Conservation (phyloP, 53 echinoderm and acorn worm genomes). For the Astropecten irregularis region DNA sequence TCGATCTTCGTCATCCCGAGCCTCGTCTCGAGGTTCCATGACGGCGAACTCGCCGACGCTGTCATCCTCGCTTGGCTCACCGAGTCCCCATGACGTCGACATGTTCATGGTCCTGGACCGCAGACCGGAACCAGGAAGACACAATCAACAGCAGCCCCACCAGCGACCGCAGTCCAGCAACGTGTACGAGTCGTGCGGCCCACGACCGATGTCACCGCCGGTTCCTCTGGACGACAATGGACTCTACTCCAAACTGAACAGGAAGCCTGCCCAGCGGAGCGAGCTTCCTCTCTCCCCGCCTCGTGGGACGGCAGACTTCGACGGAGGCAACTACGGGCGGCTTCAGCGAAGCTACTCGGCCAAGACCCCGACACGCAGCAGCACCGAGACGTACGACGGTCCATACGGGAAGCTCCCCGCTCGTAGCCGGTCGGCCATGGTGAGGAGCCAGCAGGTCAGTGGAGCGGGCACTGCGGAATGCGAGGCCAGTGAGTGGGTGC, state of each 20-base stretch:
- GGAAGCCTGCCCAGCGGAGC: slow-evolving; percentile 11
- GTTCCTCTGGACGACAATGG: slow-evolving; percentile 4
- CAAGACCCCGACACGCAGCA: not conserved
- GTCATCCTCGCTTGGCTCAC: not conserved
- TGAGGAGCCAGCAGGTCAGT: slow-evolving; percentile 1
- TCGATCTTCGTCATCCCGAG: not conserved
- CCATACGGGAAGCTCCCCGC: not conserved
- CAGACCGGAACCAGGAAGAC: not conserved
- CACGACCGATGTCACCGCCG: not conserved
- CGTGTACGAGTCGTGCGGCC: slow-evolving; percentile 37
- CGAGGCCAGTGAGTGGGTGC: slow-evolving; percentile 37
- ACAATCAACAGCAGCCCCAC: not conserved
- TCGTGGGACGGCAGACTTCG: not conserved
- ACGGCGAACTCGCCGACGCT: slow-evolving; percentile 3
- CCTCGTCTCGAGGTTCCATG: slow-evolving; percentile 8
- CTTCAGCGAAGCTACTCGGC: slow-evolving; percentile 49
- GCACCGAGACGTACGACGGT: not conserved
- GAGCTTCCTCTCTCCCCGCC: not conserved
- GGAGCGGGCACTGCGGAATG: not conserved
- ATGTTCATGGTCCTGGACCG: slow-evolving; percentile 17
- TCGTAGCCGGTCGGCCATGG: slow-evolving; percentile 34
- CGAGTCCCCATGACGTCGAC: slow-evolving; percentile 2
- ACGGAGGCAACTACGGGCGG: slow-evolving; percentile 1
- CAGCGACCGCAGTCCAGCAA: slow-evolving; percentile 35
- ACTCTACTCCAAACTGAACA: slow-evolving; percentile 31